These are phyloP conservation scores for Cyclopterus lumpus DNA, from an alignment of 2,797 vertebrate species.

Conservation along the genomic window DNA sequence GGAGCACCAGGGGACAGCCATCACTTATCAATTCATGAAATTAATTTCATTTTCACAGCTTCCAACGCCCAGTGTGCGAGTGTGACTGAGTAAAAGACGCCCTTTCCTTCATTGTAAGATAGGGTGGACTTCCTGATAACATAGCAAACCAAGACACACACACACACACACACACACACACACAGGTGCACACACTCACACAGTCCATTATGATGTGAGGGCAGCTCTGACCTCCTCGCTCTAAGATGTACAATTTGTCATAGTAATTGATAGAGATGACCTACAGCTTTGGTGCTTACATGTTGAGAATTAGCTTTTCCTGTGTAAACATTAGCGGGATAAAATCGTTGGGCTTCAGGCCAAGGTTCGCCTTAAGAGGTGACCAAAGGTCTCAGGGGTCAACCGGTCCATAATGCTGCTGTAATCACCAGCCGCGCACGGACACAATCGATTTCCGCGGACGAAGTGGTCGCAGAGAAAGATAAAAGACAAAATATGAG, in stretches of 20 bases:
- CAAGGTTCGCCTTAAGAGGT: conserved; percentile 25
- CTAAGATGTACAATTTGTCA: background rate
- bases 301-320: conserved; percentile 13
- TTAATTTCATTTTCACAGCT: conserved; percentile 66
- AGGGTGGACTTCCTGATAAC: conserved; percentile 37
- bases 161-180: background rate
- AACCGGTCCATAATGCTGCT: conserved; percentile 46
- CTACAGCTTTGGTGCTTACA: background rate
- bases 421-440: conserved; percentile 56
- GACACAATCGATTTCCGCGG: conserved; percentile 49
- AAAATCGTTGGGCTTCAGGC: background rate
- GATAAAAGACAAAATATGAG: conserved; percentile 8
- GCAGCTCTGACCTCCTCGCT: background rate
- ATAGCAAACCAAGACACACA: conserved; percentile 28
- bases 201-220: conserved; percentile 32
- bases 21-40: conserved; percentile 76
- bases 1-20: conserved; percentile 48
- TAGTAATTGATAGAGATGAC: background rate
- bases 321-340: background rate
- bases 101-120: conserved; percentile 45
- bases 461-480: background rate
- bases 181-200: background rate
- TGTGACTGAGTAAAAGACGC: conserved; percentile 51
- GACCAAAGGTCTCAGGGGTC: conserved; percentile 32
- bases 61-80: conserved; percentile 50